phyloP scores from a whole-genome alignment of 2,888 invertebrate species.

The Trachelus stipa region DNA sequence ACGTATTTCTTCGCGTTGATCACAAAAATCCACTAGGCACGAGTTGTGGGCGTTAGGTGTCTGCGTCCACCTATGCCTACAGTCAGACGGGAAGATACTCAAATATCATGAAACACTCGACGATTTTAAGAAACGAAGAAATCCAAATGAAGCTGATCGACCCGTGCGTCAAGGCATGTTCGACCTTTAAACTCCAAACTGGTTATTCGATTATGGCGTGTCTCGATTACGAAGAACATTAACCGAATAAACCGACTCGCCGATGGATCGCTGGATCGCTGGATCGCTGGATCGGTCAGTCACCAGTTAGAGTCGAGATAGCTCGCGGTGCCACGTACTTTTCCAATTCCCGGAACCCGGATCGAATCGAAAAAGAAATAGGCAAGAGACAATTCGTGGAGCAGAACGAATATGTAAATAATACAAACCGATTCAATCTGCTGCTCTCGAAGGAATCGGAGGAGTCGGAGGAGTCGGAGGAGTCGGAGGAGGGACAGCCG shows the following conservation, averaged over 20 bases:
- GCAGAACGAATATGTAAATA: slow-evolving; percentile 52
- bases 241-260: neutral
- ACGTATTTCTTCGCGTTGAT: slow-evolving; percentile 16
- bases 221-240: slow-evolving; percentile 13
- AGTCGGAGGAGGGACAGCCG: neutral
- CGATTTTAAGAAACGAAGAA: slow-evolving; percentile 24
- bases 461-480: slow-evolving; percentile 4
- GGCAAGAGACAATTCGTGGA: slow-evolving; percentile 32
- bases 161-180: neutral
- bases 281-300: slow-evolving; percentile 13
- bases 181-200: slow-evolving; percentile 43
- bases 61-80: neutral
- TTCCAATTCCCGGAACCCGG: slow-evolving; percentile 23
- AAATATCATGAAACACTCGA: slow-evolving; percentile 14
- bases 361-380: slow-evolving; percentile 41
- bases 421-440: slow-evolving; percentile 40
- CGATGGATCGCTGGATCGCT: neutral
- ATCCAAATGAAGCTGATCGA: neutral
- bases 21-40: neutral
- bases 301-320: neutral
- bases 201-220: slow-evolving; percentile 42
- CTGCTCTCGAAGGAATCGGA: neutral
- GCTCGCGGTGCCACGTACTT: slow-evolving; percentile 17
- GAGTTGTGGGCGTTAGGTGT: neutral
- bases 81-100: neutral